Base-by-base conservation (phyloP, 2,113 vertebrate species). In the Mesocricetus auratus region DNA sequence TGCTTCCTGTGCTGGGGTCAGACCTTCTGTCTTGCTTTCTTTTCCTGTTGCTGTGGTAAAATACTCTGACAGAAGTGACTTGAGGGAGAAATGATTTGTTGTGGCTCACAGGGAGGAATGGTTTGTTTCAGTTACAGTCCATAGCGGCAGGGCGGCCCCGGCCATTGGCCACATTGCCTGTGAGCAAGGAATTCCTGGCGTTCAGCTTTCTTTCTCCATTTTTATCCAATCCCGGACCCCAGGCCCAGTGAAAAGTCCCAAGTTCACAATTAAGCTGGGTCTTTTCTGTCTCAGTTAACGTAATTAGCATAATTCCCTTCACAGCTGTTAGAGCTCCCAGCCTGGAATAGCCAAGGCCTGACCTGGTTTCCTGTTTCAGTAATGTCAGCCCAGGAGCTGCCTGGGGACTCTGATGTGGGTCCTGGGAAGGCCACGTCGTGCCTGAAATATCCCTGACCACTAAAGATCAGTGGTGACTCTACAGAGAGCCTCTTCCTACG, bases 371-470 rank as follows among this genome's bases (percentile, higher is more conserved):
- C 87, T 24, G 50, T 19, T 56, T 33, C 88, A 79, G 47, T n/a
- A 62, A 0, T n/a, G 73, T 45, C 31, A 42, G 86, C 60, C 78
- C 11, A 24, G 85, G 56, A 56, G 92, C 58, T 22, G 39, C 42
- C 56, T 4, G 17, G 86, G 92, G 15, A 19, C 73, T 26, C 60
- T 33, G 15, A 15, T 42, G 10, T 10, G 29, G 31, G 78, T 6
- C 0, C n/a, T 0, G 13, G 79, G 86, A 22, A 21, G 0, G 0
- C 53, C n/a, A 45, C 36, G 19, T 6, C 21, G 4, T 75, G 21
- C 11, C 47, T 13, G 45, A 58, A 17, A 45, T 33, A 56, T 26
- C 3, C 10, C 36, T 8, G 22, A 33, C 6, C 60, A 5, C 31
- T 8, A 7, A 26, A 77, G 79, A 29, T 42, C 36, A 50, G 2